Conservation (phyloP, 2,888 invertebrate genomes). For the Exephanes ischioxanthus region DNA sequence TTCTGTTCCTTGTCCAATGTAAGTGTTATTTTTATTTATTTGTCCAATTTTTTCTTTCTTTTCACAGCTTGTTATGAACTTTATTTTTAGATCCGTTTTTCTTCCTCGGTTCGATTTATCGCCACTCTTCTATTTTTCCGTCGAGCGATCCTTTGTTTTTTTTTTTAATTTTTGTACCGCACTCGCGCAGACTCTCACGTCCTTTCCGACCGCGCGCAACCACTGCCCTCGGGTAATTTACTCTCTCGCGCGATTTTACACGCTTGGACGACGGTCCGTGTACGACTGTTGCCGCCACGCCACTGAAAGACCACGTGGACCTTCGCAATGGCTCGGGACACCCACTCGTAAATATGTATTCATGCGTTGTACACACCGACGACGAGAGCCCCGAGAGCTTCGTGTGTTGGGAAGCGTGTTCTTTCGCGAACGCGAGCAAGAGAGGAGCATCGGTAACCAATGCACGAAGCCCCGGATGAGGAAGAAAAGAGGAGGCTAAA, state of each 20-base stretch:
- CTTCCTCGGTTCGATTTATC: conserved; percentile 13
- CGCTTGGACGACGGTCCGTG: conserved; percentile 75
- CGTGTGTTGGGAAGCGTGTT: neutral
- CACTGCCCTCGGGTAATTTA: conserved; percentile 27
- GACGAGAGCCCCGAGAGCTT: neutral
- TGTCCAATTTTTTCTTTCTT: neutral
- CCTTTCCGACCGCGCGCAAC: conserved; percentile 5
- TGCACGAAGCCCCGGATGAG: neutral
- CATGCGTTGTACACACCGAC: conserved; percentile 56
- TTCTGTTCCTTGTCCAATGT: neutral
- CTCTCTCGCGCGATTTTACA: conserved; percentile 46
- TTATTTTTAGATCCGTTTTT: conserved; percentile 1
- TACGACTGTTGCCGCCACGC: conserved; percentile 78
- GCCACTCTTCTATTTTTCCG: conserved; percentile 7
- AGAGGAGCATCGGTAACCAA: neutral
- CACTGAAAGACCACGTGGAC: conserved; percentile 78
- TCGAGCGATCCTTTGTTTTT: conserved; percentile 3
- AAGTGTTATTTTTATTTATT: neutral
- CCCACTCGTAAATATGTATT: conserved; percentile 73
- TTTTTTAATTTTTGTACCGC: too few species aligned
- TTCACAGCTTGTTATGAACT: neutral
- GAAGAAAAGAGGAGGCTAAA: conserved; percentile 1
- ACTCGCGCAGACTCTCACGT: neutral
- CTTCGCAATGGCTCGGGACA: conserved; percentile 72
- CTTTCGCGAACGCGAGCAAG: conserved; percentile 1